Evolutionary conservation across 2,797 vertebrate species (phyloP).

Genomic region (Otus scops): DNA sequence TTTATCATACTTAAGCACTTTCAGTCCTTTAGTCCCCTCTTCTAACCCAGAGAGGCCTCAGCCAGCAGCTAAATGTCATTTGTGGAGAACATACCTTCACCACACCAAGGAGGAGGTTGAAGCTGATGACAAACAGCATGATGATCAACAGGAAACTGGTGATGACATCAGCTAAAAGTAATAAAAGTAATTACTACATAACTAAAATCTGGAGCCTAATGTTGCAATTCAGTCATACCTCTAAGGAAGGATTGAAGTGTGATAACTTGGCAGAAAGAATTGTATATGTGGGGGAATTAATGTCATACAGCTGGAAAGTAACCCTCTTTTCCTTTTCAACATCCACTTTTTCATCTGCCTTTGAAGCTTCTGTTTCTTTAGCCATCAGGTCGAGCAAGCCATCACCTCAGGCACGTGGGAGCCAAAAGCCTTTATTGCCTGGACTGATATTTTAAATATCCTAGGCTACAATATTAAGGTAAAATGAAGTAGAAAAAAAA

Average conservation of each 20-base stretch:
- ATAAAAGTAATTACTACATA: background rate
- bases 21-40: background rate
- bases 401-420: background rate
- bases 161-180: constrained; percentile 71
- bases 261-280: background rate
- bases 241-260: background rate
- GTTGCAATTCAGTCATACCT: background rate
- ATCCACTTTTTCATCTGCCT: background rate
- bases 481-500: background rate
- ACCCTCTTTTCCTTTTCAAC: background rate
- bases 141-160: constrained; percentile 77
- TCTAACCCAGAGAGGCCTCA: background rate
- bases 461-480: background rate
- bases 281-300: too few species aligned
- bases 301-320: background rate
- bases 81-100: constrained; percentile 66
- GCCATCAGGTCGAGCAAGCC: background rate
- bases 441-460: background rate
- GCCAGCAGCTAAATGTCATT: background rate
- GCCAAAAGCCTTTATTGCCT: background rate
- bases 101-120: constrained; percentile 74
- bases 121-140: constrained; percentile 75
- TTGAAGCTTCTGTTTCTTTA: background rate
- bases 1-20: background rate
- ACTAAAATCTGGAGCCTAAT: background rate